Evolutionary conservation across 2,113 vertebrate genomes (phyloP).

Genomic region (Pleuronectes platessa): DNA sequence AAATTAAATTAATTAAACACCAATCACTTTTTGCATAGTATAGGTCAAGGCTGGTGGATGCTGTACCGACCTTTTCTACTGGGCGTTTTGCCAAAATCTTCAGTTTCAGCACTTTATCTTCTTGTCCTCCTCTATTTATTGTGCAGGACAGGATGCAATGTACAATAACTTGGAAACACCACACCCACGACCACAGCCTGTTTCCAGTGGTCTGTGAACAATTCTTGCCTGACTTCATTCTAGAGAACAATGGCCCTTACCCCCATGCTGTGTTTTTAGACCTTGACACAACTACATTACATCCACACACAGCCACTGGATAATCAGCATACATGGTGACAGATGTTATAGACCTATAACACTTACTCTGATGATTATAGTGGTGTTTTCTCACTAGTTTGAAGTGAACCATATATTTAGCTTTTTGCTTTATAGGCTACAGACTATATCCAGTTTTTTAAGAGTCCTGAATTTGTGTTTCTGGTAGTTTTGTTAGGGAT

Average conservation of each 20-base stretch:
- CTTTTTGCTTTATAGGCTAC: too few species aligned
- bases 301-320: background rate
- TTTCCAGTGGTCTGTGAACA: constrained; percentile 35
- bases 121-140: constrained; percentile 62
- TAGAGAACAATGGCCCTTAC: constrained; percentile 58
- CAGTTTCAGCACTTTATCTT: constrained; percentile 22
- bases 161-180: constrained; percentile 77
- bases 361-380: too few species aligned
- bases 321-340: too few species aligned
- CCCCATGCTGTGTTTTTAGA: background rate
- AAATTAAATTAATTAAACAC: too few species aligned
- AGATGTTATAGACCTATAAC: too few species aligned
- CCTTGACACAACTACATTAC: constrained; percentile 10
- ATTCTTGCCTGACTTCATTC: constrained; percentile 23
- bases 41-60: background rate
- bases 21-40: background rate
- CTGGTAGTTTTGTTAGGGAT: too few species aligned
- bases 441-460: too few species aligned
- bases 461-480: too few species aligned
- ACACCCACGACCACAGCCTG: constrained; percentile 55
- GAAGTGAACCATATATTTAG: too few species aligned
- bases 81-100: constrained; percentile 23
- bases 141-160: constrained; percentile 61
- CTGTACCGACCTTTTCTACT: background rate
- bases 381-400: too few species aligned